phyloP scores from a whole-genome alignment of 2,113 vertebrate species.

The Cynopterus brachyotis region DNA sequence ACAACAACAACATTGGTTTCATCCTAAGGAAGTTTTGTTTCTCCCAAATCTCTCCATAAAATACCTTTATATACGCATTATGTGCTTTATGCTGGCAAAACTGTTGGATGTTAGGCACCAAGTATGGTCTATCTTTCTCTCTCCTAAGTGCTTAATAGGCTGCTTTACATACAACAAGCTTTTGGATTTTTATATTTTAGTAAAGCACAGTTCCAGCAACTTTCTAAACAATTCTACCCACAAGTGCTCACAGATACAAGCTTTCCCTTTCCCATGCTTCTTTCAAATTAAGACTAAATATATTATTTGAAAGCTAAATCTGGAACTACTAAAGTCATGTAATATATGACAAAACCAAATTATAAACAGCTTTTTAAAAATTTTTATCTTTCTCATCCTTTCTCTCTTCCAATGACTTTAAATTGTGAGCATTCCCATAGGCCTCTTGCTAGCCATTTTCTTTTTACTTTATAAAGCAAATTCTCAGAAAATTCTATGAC shows the following conservation, averaged over 20 bases:
- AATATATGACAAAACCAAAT: neutral
- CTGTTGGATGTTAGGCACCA: neutral
- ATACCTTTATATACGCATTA: neutral
- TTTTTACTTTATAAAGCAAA: slow-evolving; percentile 19
- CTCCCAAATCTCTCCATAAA: neutral
- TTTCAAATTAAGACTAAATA: slow-evolving; percentile 22
- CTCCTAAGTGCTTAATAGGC: neutral
- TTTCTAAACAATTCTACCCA: neutral
- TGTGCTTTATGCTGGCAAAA: neutral
- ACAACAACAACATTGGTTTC: neutral
- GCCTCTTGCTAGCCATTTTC: neutral
- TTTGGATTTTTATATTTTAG: slow-evolving; percentile 10
- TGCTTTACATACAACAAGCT: neutral
- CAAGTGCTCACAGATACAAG: neutral
- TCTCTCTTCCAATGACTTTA: neutral
- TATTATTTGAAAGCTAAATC: slow-evolving; percentile 16
- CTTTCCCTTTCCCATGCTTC: neutral
- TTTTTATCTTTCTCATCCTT: neutral
- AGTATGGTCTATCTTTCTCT: neutral
- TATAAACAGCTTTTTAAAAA: slow-evolving; percentile 22
- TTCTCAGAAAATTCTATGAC: neutral
- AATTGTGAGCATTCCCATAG: neutral
- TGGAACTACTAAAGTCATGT: neutral
- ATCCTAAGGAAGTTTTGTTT: neutral
- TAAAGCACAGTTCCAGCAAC: neutral